A percentile compares a stretch with the other conserved stretches of the same genome.
phyloP scores from a whole-genome alignment of 2,888 invertebrate species.

The Pilophorus perplexus region DNA sequence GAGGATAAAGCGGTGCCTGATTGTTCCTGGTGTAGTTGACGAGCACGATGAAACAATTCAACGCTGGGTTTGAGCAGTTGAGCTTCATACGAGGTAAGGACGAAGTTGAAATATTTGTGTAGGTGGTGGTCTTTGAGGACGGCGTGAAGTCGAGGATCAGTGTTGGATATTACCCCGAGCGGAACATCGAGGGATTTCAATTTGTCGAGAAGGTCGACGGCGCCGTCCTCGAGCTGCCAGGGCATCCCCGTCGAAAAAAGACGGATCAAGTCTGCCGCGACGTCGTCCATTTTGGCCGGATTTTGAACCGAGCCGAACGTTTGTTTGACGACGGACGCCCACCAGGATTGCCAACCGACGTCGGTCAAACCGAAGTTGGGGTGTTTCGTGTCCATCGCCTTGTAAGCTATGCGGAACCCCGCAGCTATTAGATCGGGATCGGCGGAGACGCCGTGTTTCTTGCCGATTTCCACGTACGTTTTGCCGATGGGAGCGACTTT shows the following conservation, averaged over 20 bases:
- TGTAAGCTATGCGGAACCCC: conserved; percentile 66
- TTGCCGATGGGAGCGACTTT: conserved; percentile 69
- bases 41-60: conserved; percentile 67
- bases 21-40: conserved; percentile 52
- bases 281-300: conserved; percentile 22
- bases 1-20: conserved; percentile 54
- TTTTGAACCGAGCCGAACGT: conserved; percentile 56
- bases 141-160: conserved; percentile 73
- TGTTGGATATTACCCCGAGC: conserved; percentile 83
- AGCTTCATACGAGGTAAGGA: conserved; percentile 73
- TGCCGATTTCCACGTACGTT: conserved; percentile 70
- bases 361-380: conserved; percentile 77
- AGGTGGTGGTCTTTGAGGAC: conserved; percentile 67
- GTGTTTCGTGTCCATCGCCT: conserved; percentile 62
- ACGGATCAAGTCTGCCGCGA: conserved; percentile 64
- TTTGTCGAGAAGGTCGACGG: conserved; percentile 62
- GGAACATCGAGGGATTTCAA: conserved; percentile 56
- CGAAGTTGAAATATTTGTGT: conserved; percentile 72
- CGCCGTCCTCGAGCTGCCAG: conserved; percentile 70
- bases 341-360: conserved; percentile 78
- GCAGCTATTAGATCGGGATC: conserved; percentile 59
- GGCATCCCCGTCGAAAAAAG: conserved; percentile 59
- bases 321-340: conserved; percentile 66
- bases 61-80: conserved; percentile 72
- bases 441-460: conserved; percentile 65